Conservation (phyloP, 2,113 vertebrate genomes). For the Aptenodytes patagonicus region DNA sequence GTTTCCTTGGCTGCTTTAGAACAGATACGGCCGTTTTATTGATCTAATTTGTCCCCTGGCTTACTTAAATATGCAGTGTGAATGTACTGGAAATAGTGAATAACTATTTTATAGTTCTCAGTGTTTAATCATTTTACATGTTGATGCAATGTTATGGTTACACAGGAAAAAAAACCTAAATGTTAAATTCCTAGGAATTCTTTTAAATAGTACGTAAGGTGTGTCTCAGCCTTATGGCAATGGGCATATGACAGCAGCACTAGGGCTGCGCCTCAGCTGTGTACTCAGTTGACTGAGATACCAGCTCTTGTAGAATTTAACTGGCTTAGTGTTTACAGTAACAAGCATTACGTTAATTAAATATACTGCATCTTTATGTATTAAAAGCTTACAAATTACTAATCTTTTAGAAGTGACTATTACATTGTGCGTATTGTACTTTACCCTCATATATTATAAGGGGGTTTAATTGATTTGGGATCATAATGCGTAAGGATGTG, state of each 20-base stretch:
- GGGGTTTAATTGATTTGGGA: neutral
- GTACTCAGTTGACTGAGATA: neutral
- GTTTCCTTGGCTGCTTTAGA: slow-evolving; percentile 17
- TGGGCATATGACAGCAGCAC: neutral
- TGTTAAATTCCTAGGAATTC: neutral
- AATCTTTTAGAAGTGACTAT: neutral
- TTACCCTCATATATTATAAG: neutral
- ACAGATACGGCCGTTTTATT: neutral
- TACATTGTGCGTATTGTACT: neutral
- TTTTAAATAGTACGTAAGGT: neutral
- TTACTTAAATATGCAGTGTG: neutral
- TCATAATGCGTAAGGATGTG: neutral
- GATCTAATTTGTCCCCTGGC: neutral
- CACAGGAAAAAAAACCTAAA: neutral
- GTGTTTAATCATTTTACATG: neutral
- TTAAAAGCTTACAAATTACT: neutral
- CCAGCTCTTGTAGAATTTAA: neutral
- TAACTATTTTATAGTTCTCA: neutral
- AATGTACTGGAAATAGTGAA: neutral
- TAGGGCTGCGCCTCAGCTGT: neutral
- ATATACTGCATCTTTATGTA: slow-evolving; percentile 5
- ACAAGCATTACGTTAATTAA: neutral
- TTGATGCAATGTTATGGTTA: neutral
- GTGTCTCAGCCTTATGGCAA: neutral
- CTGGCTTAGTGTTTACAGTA: neutral